A percentile compares a stretch with the other conserved stretches of the same genome.
These are phyloP conservation scores for Hippopotamyrus pictus DNA, from an alignment of 2,797 vertebrate species.

Conservation along the genomic window DNA sequence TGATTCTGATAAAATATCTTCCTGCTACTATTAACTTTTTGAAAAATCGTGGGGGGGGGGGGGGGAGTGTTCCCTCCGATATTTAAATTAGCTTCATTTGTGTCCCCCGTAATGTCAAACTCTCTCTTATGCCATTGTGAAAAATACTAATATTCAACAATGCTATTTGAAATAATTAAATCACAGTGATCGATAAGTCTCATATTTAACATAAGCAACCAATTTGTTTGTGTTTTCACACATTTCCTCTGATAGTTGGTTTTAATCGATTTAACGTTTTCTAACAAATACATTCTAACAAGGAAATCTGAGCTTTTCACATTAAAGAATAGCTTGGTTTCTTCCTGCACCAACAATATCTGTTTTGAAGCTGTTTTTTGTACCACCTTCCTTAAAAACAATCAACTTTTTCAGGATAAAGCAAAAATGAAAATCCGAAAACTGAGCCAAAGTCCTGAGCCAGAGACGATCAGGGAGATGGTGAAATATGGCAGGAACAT, in stretches of 20 bases:
- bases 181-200: not conserved
- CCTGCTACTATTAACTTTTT: not conserved
- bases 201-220: not conserved
- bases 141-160: not conserved
- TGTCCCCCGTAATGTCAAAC: not conserved
- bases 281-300: not conserved
- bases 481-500: slow-evolving; percentile 76
- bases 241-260: not conserved
- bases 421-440: slow-evolving; percentile 78
- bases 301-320: not conserved
- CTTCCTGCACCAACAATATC: not conserved
- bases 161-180: not conserved
- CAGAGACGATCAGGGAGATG: slow-evolving; percentile 71
- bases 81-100: not conserved
- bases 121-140: not conserved
- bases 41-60: not conserved
- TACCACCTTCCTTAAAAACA: not conserved
- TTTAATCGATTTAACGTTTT: not conserved
- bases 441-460: slow-evolving; percentile 58
- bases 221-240: not conserved
- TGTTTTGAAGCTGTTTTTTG: not conserved
- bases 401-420: slow-evolving; percentile 66
- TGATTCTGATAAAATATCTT: not conserved
- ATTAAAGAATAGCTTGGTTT: not conserved
- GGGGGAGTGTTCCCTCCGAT: not conserved